Base-by-base conservation (phyloP, 2,113 vertebrate genomes). In the Python bivittatus region DNA sequence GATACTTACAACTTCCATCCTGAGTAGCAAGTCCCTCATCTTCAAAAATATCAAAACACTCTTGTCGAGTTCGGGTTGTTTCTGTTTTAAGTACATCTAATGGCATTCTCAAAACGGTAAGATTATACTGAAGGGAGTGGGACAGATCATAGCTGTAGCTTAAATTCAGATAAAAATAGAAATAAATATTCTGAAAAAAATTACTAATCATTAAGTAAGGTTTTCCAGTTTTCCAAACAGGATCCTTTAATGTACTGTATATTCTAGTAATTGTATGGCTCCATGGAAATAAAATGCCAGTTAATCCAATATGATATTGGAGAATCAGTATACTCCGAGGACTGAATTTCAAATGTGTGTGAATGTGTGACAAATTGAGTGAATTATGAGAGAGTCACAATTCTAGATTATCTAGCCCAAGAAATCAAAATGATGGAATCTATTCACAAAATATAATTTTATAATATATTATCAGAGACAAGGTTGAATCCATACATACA, bases 111-210 rank as follows among this genome's bases (percentile, higher is more conserved):
- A 99, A 97, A 92, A 99, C 93, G 92, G 98, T 99, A 93, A 99
- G 98, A 96, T 99, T 99, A 96, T 99, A 99, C 93, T 99, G 99
- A 96, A 99, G 98, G 2, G 99, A 99, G 95, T 99, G 99, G 96
- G 99, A 99, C 0, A 99, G 97, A 97, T 99, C 99, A 91, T 99
- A 99, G 97, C 99, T 99, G 96, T 99, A 99, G 97, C 99, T 99
- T 97, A 93, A 93, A 97, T 91, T 52, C 97, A 92, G 94, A 94
- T 89, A 95, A 91, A 91, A 93, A 48, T 96, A 95, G 93, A 96
- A 68, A 93, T 61, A 58, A 12, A 42, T 85, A 72, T 68, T 88
- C 15, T 52, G 29, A 83, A 88, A 92, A 27, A 53, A 23, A 72
- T 44, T 11, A 61, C 25, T 85, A 4, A 8, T 7, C 85, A 68